phyloP scores from a whole-genome alignment of 2,888 invertebrate genomes.

The Hirtodrosophila trivittata region DNA sequence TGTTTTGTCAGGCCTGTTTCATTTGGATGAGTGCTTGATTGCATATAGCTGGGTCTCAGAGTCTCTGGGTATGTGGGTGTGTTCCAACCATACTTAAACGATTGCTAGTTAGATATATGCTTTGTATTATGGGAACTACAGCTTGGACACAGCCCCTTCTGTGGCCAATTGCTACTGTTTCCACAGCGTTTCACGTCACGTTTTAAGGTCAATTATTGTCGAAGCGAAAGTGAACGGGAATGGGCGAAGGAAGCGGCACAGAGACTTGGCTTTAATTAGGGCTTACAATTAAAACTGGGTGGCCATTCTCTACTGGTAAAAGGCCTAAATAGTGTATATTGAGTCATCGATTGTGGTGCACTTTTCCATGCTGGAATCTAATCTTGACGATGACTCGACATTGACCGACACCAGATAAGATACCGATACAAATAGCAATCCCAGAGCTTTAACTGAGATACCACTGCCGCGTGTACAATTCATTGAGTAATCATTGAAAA shows the following conservation, averaged over 20 bases:
- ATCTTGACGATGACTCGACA: constrained; percentile 57
- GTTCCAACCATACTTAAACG: constrained; percentile 58
- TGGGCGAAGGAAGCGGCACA: background rate
- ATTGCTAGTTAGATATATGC: constrained; percentile 57
- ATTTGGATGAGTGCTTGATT: constrained; percentile 1
- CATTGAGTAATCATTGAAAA: constrained; percentile 33
- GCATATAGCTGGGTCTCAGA: constrained; percentile 1
- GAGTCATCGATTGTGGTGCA: constrained; percentile 50
- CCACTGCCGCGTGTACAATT: constrained; percentile 14
- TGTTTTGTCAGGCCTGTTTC: constrained; percentile 12
- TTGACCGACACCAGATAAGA: constrained; percentile 50
- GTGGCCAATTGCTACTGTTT: constrained; percentile 35
- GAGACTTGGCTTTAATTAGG: constrained; percentile 41
- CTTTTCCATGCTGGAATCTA: constrained; percentile 39
- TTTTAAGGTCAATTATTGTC: constrained; percentile 66
- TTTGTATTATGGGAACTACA: constrained; percentile 39
- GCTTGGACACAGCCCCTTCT: constrained; percentile 8
- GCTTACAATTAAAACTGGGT: constrained; percentile 32
- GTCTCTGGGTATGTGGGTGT: constrained; percentile 56
- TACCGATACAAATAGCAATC: constrained; percentile 23
- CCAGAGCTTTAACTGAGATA: constrained; percentile 14
- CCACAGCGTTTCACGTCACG: constrained; percentile 50
- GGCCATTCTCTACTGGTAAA: too few relatives aligned
- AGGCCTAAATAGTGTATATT: constrained; percentile 31
- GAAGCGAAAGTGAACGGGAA: constrained; percentile 39